A percentile compares a stretch with the other conserved stretches of the same genome.
Conservation (phyloP, 2,113 vertebrate genomes). For the Oceanodroma tethys region DNA sequence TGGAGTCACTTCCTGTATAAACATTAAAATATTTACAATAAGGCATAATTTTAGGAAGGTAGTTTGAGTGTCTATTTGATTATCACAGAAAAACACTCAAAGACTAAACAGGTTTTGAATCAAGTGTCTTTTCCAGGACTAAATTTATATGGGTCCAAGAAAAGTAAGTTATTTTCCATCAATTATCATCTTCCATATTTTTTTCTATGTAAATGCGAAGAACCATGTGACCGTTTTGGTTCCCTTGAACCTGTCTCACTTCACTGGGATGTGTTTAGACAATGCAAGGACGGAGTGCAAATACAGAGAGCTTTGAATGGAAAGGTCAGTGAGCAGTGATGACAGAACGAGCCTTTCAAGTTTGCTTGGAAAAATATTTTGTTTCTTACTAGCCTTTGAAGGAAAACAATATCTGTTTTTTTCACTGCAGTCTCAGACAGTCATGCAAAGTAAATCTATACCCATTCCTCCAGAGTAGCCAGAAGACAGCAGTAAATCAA, state of each 20-base stretch:
- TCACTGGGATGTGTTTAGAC: not conserved
- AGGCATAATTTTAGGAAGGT: not conserved
- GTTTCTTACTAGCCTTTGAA: not conserved
- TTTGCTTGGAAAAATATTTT: not conserved
- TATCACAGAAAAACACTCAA: not conserved
- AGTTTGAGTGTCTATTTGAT: not conserved
- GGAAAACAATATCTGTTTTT: not conserved
- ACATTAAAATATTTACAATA: not conserved
- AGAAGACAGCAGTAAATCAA: not conserved
- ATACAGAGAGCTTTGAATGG: not conserved
- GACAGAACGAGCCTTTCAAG: not conserved
- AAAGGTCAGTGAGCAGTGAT: not conserved
- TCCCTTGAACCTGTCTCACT: not conserved
- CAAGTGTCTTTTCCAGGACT: not conserved
- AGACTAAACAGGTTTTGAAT: not conserved
- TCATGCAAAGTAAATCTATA: not conserved
- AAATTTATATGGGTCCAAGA: not conserved
- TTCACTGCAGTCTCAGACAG: not conserved
- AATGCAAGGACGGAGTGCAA: not conserved
- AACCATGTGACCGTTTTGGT: not conserved
- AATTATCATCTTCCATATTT: not conserved
- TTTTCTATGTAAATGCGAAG: not conserved
- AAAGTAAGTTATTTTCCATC: not conserved
- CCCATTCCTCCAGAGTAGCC: fast-evolving
- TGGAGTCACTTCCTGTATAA: not conserved